Evolutionary conservation across 1,140 invertebrate species (phyloP).

Genomic region (Lordiphosa collinella): DNA sequence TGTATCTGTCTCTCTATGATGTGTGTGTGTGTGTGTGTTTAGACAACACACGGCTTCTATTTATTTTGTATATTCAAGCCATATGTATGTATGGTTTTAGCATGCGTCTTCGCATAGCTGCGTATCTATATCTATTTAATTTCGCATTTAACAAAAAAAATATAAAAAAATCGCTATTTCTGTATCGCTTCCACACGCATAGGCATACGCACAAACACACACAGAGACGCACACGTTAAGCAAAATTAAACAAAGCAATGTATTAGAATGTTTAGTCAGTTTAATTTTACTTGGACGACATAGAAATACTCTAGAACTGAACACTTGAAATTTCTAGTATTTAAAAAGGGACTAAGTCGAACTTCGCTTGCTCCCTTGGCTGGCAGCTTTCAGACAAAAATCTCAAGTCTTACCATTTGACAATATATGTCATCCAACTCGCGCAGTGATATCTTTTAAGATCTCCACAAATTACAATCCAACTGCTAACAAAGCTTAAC

Average conservation of each 20-base stretch:
- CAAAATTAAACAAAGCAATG: slow-evolving; percentile 5
- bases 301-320: background rate
- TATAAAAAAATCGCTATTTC: slow-evolving; percentile 1
- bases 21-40: slow-evolving; percentile 4
- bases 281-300: background rate
- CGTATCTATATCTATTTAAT: slow-evolving; percentile 12
- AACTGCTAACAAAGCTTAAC: no score
- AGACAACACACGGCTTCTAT: slow-evolving; percentile 9
- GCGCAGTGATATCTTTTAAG: no score
- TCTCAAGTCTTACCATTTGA: no score
- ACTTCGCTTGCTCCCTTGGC: no score
- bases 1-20: no score
- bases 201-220: background rate
- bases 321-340: no score
- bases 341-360: no score
- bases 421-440: no score
- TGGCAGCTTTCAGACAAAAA: no score
- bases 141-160: slow-evolving; percentile 7
- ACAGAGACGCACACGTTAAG: background rate
- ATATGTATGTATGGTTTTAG: background rate
- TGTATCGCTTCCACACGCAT: slow-evolving; percentile 1
- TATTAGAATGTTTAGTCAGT: slow-evolving; percentile 4
- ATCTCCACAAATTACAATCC: no score
- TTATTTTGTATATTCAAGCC: slow-evolving; percentile 7
- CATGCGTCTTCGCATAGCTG: background rate